Conservation (phyloP, 2,113 vertebrate genomes). For the Aleadryas rufinucha region DNA sequence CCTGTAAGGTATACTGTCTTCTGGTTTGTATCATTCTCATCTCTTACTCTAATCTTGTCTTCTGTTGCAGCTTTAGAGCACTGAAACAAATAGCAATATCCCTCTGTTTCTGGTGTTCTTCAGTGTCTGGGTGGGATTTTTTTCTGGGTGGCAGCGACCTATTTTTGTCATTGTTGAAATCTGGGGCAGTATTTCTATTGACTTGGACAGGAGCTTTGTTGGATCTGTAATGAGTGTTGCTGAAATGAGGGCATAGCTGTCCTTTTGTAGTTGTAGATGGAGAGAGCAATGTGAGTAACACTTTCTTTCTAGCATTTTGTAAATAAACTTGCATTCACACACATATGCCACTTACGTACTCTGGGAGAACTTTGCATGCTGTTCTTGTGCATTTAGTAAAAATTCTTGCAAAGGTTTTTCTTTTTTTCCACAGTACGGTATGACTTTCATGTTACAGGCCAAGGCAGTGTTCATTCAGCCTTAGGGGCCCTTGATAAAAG, state of each 20-base stretch:
- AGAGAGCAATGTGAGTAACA: not conserved
- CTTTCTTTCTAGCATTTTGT: not conserved
- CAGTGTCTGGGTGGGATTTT: not conserved
- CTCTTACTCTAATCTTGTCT: not conserved
- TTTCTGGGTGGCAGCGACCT: not conserved
- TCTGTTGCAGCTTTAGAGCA: not conserved
- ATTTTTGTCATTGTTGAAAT: constrained; percentile 1
- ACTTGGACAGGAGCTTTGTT: constrained; percentile 2
- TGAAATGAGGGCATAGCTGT: constrained; percentile 6
- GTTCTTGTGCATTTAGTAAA: not conserved
- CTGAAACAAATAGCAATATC: not conserved
- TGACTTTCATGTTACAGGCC: not conserved
- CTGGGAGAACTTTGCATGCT: not conserved
- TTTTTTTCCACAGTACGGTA: not conserved
- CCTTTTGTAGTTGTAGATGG: not conserved
- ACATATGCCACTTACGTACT: not conserved
- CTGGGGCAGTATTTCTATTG: not conserved
- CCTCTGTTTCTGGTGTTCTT: not conserved
- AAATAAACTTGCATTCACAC: not conserved
- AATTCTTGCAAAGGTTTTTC: not conserved
- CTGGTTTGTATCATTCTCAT: not conserved
- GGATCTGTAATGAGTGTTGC: not conserved
- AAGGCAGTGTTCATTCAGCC: not conserved
- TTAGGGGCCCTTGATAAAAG: not conserved
- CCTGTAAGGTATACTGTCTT: not conserved